These are phyloP conservation scores for Telmatochromis brachygnathus DNA, from an alignment of 2,113 vertebrate species.

Conservation along the genomic window DNA sequence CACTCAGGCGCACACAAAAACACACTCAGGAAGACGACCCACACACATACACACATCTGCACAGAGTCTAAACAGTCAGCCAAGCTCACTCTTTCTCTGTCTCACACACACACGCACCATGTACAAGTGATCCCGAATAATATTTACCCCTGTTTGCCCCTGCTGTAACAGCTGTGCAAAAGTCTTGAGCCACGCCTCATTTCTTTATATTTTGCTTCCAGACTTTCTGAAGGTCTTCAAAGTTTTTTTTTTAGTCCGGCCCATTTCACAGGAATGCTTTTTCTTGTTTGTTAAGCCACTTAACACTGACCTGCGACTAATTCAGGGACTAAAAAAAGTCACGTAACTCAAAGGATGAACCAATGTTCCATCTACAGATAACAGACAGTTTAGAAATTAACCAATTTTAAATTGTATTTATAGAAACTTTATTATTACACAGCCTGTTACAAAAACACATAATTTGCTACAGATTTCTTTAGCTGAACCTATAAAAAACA, in stretches of 20 bases:
- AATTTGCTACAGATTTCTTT: neutral
- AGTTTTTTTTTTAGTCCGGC: accelerated
- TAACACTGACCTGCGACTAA: neutral
- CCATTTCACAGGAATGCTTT: neutral
- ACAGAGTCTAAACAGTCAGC: slow-evolving; percentile 20
- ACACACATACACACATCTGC: slow-evolving; percentile 40
- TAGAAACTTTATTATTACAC: neutral
- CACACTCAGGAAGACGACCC: neutral
- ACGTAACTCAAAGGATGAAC: neutral
- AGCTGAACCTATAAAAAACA: neutral
- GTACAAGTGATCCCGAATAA: neutral
- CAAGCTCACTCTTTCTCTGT: neutral
- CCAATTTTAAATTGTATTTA: neutral
- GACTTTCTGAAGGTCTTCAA: neutral
- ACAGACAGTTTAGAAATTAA: neutral
- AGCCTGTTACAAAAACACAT: neutral
- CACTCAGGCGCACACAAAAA: neutral
- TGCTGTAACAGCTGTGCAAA: neutral
- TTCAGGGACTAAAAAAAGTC: neutral
- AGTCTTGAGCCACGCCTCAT: neutral
- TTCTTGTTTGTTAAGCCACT: neutral
- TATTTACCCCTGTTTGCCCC: slow-evolving; percentile 25
- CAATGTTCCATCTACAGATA: neutral
- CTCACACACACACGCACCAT: neutral
- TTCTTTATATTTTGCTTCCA: neutral